A percentile compares a stretch with the other conserved stretches of the same genome.
phyloP scores from a whole-genome alignment of 2,888 invertebrate genomes.

The Koerneria pararmatus region DNA sequence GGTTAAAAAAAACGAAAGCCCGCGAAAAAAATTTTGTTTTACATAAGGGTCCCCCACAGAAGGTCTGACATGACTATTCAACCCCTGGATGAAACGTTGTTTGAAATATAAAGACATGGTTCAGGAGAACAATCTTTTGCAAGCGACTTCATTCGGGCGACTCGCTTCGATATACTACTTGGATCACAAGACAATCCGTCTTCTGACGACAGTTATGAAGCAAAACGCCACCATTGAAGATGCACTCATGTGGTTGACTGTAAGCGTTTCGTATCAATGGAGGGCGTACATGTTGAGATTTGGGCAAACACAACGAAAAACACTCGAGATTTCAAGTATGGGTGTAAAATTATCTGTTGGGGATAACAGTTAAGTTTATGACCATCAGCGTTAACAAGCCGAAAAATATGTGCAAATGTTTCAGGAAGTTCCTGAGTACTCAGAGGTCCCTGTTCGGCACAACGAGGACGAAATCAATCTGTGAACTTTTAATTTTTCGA shows the following conservation, averaged over 20 bases:
- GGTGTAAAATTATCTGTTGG: conserved; percentile 10
- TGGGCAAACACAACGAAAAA: too few species aligned
- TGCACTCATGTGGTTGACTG: conserved; percentile 72
- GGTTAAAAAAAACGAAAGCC: too few species aligned
- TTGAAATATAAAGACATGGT: conserved; percentile 12
- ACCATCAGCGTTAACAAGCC: background rate
- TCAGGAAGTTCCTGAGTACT: conserved; percentile 78
- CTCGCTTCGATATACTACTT: conserved; percentile 95
- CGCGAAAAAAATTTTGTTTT: too few species aligned
- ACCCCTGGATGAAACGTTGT: too few species aligned
- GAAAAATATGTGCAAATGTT: conserved; percentile 20
- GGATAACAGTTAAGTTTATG: conserved; percentile 11
- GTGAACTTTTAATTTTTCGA: conserved; percentile 63
- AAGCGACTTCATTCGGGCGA: conserved; percentile 78
- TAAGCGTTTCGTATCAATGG: conserved; percentile 22
- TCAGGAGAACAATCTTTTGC: conserved; percentile 68
- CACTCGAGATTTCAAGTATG: background rate
- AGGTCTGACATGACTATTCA: too few species aligned
- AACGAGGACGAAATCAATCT: conserved; percentile 91
- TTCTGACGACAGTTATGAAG: conserved; percentile 73
- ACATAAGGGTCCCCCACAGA: too few species aligned
- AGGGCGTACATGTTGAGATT: too few species aligned
- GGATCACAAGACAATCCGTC: conserved; percentile 82
- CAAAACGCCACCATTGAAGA: conserved; percentile 71
- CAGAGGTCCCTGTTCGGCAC: conserved; percentile 90